Percentiles rank a stretch among this genome's conserved stretches.
These are phyloP conservation scores for Sphenodon punctatus DNA, from an alignment of 2,797 vertebrate species.

Conservation along the genomic window DNA sequence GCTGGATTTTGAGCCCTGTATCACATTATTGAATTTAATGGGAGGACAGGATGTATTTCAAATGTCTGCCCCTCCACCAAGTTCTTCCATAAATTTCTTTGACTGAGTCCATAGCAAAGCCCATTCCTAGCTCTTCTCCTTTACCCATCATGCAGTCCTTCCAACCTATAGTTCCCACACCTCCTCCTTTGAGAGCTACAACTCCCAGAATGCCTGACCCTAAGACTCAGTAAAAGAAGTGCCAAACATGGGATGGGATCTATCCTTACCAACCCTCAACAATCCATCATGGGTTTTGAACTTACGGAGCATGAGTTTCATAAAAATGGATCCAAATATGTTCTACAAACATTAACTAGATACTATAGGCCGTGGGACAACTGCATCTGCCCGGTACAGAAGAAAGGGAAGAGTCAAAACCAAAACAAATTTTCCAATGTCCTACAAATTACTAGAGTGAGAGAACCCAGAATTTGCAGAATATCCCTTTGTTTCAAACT, in stretches of 20 bases:
- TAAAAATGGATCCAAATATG: background rate
- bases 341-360: background rate
- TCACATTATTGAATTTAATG: no score
- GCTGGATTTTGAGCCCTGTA: no score
- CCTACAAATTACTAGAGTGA: background rate
- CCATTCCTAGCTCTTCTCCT: background rate
- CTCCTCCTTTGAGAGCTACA: background rate
- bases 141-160: background rate
- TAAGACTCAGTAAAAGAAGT: background rate
- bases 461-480: background rate
- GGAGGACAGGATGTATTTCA: no score
- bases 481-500: no score
- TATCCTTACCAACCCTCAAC: background rate
- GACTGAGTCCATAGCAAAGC: background rate
- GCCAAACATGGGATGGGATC: background rate
- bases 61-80: no score
- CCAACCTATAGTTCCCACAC: background rate
- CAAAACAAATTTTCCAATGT: background rate
- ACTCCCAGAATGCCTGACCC: background rate
- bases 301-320: no score
- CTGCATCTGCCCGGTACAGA: rapidly evolving
- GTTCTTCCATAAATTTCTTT: no score
- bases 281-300: background rate
- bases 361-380: background rate
- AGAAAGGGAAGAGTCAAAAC: background rate